A percentile compares a stretch with the other conserved stretches of the same genome.
phyloP scores from a whole-genome alignment of 2,888 invertebrate species.

The Eumerus sabulonum region DNA sequence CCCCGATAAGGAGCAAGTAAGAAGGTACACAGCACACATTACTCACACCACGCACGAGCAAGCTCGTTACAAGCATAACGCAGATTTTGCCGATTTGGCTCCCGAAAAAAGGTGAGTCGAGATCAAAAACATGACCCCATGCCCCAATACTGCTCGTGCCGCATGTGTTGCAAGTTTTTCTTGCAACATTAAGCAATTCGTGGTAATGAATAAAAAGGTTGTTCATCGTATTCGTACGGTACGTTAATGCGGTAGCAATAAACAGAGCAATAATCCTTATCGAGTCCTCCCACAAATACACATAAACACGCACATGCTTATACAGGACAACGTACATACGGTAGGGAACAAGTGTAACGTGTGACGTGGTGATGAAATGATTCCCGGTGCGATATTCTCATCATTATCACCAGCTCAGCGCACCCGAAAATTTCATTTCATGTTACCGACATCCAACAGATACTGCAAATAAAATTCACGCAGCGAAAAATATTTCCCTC shows the following conservation, averaged over 20 bases:
- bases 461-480: constrained; percentile 66
- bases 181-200: constrained; percentile 69
- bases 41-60: constrained; percentile 13
- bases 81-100: constrained; percentile 63
- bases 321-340: not conserved
- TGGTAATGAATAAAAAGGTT: constrained; percentile 64
- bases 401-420: constrained; percentile 66
- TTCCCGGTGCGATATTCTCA: constrained; percentile 63
- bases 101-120: constrained; percentile 49
- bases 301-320: constrained; percentile 25
- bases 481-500: constrained; percentile 57
- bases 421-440: constrained; percentile 43
- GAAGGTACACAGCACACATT: constrained; percentile 47
- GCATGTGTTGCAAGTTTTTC: constrained; percentile 61
- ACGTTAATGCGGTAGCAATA: constrained; percentile 55
- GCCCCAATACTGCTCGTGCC: constrained; percentile 2
- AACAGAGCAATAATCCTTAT: constrained; percentile 68
- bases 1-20: constrained; percentile 54
- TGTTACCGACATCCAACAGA: constrained; percentile 51
- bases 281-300: constrained; percentile 45
- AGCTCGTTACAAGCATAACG: constrained; percentile 66
- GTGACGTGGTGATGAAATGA: constrained; percentile 62
- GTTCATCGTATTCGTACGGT: constrained; percentile 19
- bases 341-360: not conserved
- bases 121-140: constrained; percentile 56